Conservation (phyloP, 1,140 invertebrate genomes). For the Xylocopa sonorina region DNA sequence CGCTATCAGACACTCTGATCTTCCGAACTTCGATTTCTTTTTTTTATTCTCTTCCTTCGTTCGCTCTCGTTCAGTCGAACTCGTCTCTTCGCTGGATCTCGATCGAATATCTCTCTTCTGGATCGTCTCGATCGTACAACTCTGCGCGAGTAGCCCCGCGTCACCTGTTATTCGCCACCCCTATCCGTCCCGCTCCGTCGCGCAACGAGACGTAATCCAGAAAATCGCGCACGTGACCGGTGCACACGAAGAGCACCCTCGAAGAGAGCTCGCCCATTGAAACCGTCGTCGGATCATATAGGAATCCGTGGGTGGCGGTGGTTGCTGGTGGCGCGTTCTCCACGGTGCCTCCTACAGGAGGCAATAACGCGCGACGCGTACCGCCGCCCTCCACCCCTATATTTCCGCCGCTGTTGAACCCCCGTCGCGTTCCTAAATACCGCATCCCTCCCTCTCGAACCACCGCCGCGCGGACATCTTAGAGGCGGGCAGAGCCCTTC, state of each 20-base stretch:
- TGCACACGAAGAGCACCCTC: conserved; percentile 3
- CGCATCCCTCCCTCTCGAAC: conserved; percentile 43
- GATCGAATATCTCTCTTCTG: neutral
- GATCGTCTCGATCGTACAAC: neutral
- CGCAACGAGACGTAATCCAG: neutral
- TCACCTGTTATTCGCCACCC: neutral
- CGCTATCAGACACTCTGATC: conserved; percentile 51
- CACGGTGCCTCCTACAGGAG: conserved; percentile 55
- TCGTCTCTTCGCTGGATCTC: neutral
- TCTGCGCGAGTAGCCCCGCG: no score
- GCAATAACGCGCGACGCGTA: conserved; percentile 76
- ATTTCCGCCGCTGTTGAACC: conserved; percentile 61
- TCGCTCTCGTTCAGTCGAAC: neutral
- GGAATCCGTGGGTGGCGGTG: conserved; percentile 38
- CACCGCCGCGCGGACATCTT: conserved; percentile 42
- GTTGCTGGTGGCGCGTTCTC: conserved; percentile 39
- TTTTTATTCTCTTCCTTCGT: neutral
- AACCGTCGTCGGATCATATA: conserved; percentile 25
- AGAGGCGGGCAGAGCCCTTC: conserved; percentile 30
- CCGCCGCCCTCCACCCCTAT: conserved; percentile 63
- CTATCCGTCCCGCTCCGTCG: neutral
- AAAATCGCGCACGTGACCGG: conserved; percentile 55
- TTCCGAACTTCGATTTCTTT: neutral
- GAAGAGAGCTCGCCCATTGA: conserved; percentile 26
- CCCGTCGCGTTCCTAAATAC: conserved; percentile 70